Conservation (phyloP, 2,888 invertebrate species). For the Taphrorychus bicolor region DNA sequence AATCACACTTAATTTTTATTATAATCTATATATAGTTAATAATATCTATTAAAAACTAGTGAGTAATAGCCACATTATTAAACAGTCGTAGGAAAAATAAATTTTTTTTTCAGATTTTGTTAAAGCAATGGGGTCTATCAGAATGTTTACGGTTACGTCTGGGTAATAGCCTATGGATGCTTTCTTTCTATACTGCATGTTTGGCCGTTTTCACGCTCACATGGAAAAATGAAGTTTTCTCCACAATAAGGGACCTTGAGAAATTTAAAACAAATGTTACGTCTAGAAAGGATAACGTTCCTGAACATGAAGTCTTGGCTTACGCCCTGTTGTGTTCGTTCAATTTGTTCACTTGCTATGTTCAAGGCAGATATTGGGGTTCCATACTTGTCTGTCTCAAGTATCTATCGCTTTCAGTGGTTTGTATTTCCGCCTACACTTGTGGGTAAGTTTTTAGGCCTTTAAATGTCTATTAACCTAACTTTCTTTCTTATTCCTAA, state of each 20-base stretch:
- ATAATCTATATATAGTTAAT: no score
- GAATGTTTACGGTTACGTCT: slow-evolving; percentile 51
- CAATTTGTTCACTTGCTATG: slow-evolving; percentile 51
- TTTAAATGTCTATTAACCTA: neutral
- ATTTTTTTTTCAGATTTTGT: slow-evolving; percentile 50
- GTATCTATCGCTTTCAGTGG: slow-evolving; percentile 47
- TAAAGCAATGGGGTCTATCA: slow-evolving; percentile 51
- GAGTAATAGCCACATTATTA: no score
- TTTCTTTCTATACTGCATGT: slow-evolving; percentile 49
- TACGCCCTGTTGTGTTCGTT: slow-evolving; percentile 52
- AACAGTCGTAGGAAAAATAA: no score
- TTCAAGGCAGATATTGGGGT: slow-evolving; percentile 49
- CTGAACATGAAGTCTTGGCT: slow-evolving; percentile 50
- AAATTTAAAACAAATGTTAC: neutral
- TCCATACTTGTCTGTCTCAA: slow-evolving; percentile 44
- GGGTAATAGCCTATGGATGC: slow-evolving; percentile 52
- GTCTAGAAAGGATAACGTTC: slow-evolving; percentile 23
- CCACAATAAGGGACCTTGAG: neutral
- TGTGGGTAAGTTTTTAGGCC: slow-evolving; percentile 41
- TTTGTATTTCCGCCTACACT: slow-evolving; percentile 45
- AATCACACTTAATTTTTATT: no score
- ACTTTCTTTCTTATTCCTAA: neutral
- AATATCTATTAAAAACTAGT: no score
- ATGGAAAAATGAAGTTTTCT: no score
- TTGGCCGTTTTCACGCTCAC: slow-evolving; percentile 48